A percentile compares a stretch with the other conserved stretches of the same genome.
Conservation (phyloP, 2,113 vertebrate genomes). For the Aleadryas rufinucha region DNA sequence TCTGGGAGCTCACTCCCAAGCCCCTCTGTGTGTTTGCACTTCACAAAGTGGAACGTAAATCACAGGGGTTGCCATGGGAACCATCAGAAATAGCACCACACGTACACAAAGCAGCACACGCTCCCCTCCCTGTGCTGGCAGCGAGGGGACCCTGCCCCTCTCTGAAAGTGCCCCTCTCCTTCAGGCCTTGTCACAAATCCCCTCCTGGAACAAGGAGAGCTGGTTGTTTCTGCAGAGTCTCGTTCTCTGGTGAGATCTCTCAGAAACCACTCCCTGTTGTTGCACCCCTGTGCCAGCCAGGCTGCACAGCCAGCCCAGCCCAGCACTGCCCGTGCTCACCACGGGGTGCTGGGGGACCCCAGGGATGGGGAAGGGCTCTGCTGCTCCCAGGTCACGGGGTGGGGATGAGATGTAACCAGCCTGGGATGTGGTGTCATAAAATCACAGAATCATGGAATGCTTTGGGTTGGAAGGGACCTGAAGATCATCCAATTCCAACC, state of each 20-base stretch:
- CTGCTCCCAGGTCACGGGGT: background rate
- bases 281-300: background rate
- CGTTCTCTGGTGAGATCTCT: background rate
- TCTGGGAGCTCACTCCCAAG: background rate
- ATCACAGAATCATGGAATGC: background rate
- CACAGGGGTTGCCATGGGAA: background rate
- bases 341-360: fast-evolving
- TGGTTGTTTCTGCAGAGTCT: background rate
- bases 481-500: background rate
- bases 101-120: background rate
- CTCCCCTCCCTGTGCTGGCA: background rate
- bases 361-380: background rate
- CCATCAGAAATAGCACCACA: background rate
- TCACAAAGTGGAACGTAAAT: background rate
- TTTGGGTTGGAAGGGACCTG: background rate
- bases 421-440: background rate
- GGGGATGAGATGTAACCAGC: background rate
- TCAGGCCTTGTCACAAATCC: background rate
- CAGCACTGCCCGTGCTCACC: background rate
- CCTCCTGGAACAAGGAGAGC: background rate
- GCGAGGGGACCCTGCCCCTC: background rate
- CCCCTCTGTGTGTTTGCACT: background rate
- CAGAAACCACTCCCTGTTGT: background rate
- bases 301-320: background rate
- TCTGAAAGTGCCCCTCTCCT: background rate